phyloP scores from a whole-genome alignment of 1,140 invertebrate genomes.

The Adoxophyes honmai region DNA sequence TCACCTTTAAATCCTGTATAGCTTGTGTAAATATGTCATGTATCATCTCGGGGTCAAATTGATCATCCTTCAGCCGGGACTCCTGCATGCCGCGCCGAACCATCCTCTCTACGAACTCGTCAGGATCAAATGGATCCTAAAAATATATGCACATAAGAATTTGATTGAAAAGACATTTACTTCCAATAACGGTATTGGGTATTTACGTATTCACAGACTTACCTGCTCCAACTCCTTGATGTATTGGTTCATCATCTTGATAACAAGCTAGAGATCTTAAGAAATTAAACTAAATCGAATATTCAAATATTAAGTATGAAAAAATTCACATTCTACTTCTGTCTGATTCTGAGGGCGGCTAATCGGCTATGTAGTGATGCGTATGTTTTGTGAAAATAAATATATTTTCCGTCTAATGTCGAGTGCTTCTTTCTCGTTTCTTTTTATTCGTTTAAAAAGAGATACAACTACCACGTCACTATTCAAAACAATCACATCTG shows the following conservation, averaged over 20 bases:
- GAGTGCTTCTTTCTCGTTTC: too few relatives aligned
- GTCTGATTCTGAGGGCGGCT: too few relatives aligned
- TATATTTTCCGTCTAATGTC: too few relatives aligned
- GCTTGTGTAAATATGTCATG: constrained; percentile 95
- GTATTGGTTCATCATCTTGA: constrained; percentile 90
- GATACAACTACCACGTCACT: too few relatives aligned
- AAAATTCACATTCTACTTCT: too few relatives aligned
- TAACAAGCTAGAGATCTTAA: too few relatives aligned
- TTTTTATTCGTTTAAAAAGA: too few relatives aligned
- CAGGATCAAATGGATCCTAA: constrained; percentile 96
- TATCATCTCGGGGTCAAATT: constrained; percentile 87
- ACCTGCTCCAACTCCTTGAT: constrained; percentile 89
- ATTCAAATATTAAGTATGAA: too few relatives aligned
- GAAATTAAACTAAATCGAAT: too few relatives aligned
- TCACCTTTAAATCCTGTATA: constrained; percentile 84
- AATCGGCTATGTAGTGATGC: too few relatives aligned
- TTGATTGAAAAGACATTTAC: neutral
- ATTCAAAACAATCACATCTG: too few relatives aligned
- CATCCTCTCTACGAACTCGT: constrained; percentile 97
- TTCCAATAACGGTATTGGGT: neutral
- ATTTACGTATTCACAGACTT: constrained; percentile 25
- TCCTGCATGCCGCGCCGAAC: constrained; percentile 95
- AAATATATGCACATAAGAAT: constrained; percentile 19
- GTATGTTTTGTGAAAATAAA: too few relatives aligned
- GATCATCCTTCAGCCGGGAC: constrained; percentile 81